Base-by-base conservation (phyloP, 2,888 invertebrate genomes). In the Drosophila anceps region DNA sequence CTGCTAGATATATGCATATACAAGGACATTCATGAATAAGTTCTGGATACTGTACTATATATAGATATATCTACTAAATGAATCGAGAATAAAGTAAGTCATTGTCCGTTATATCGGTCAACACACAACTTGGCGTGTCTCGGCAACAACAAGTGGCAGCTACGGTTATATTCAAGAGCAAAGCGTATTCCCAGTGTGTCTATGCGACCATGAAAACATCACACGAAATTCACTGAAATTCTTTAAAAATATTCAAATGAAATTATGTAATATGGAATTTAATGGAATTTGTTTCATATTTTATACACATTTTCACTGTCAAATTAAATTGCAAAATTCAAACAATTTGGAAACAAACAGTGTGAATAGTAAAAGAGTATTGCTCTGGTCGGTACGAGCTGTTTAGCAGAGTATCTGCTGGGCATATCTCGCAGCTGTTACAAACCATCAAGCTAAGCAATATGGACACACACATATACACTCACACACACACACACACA, bases 81-180 rank as follows among this genome's bases (percentile, higher is more conserved):
- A 50, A 48, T n/a, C 48, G 29, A 29, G 27, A 9, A 46, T 10
- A 31, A 48, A 50, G 29, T 50, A 50, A 50, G 50, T 31, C 50
- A 50, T 50, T 50, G 50, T 4, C 50, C 50, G 50, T 31, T 48
- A 48, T 18, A 29, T 48, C 48, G 48, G 48, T 12, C 48, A 48
- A 29, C 48, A n/a, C 48, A 48, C 48, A 48, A 48, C 48, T 48
- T 48, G 48, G 29, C 48, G 29, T 48, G 48, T 29, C 48, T 1
- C 48, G 12, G 29, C 50, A 18, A 50, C 50, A 50, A 50, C 50
- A 50, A 50, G 50, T 50, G 50, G 18, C 50, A 31, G 50, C 31
- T 31, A 31, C 50, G 50, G 18, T 31, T 50, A 31, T 50, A 50
- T 50, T 50, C 50, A 50, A 50, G 50, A 50, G 50, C 50, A 50